Base-by-base conservation (phyloP, 2,797 vertebrate genomes). In the Enteromius mattozi region DNA sequence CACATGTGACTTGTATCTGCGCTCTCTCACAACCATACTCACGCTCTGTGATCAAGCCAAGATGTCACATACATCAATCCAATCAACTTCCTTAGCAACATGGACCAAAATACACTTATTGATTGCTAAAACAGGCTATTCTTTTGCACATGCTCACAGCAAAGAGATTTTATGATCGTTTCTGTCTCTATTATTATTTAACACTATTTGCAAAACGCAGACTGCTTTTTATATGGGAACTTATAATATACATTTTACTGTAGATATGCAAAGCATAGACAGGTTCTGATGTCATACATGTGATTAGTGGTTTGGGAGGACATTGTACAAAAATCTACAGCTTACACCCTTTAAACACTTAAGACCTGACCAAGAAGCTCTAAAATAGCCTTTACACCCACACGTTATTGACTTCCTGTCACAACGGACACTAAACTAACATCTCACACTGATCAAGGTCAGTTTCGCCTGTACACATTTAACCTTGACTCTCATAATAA, bases 1-100 rank as follows among this genome's bases (percentile, higher is more conserved):
- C 27, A 82, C 74, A 85, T 70, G 87, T 81, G 56, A 86, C 88
- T 88, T 72, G 37, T 87, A 65, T 71, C 83, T 78, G 33, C 49
- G 77, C 47, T 85, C 63, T 72, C 27, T 37, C n/a, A 49, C 85
- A 85, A 24, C 24, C 45, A 16, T 82, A 49, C 81, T 84, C 35
- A 86, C 66, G 16, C 56, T 59, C 77, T n/a, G 40, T 78, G 59
- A 69, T 70, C 27, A 13, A 74, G 75, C 35, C 14, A 49, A 84
- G 51, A 80, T 47, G 35, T 49, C 86, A 63, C 88, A 85, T 63
- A 27, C 27, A 37, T 61, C 27, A 13, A n/a, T 45, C 14, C n/a
- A 77, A 61, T 37, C 30, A 61, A 70, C 56, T 35, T 51, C 75
- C 45, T 42, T 72, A 66, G 76, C 66, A 72, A 79, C 49, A 51